These are phyloP conservation scores for Scelioninae gen. 2 DNA, from an alignment of 2,888 invertebrate species.

Conservation along the genomic window DNA sequence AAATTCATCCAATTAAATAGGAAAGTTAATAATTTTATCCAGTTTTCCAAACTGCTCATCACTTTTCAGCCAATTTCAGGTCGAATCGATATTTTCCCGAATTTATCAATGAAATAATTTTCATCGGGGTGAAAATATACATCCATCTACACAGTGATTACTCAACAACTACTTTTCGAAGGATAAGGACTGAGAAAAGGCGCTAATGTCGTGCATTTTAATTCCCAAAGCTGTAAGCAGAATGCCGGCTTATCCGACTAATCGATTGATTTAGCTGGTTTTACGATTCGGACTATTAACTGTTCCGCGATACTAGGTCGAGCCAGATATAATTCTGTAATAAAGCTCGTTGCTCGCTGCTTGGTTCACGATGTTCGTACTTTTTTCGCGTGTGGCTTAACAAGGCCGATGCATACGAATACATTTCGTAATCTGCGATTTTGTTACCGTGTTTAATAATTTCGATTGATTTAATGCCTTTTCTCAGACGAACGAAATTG, in stretches of 20 bases:
- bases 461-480: constrained; percentile 18
- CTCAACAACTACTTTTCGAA: constrained; percentile 36
- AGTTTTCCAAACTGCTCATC: constrained; percentile 19
- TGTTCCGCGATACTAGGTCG: constrained; percentile 38
- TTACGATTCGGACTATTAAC: constrained; percentile 34
- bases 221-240: constrained; percentile 7
- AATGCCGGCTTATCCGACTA: constrained; percentile 37
- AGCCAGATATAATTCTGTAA: constrained; percentile 17
- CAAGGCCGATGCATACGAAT: constrained; percentile 11
- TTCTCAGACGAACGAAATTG: constrained; percentile 27
- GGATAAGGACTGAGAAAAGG: constrained; percentile 36
- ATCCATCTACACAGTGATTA: constrained; percentile 45
- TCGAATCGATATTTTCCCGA: constrained; percentile 35
- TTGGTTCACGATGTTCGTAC: constrained; percentile 6
- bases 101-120: constrained; percentile 44
- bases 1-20: not conserved
- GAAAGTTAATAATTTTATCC: not conserved
- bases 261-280: constrained; percentile 45
- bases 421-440: constrained; percentile 12
- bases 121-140: constrained; percentile 39
- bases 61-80: constrained; percentile 33
- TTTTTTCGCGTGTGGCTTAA: constrained; percentile 3
- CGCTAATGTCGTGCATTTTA: constrained; percentile 18
- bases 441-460: not conserved
- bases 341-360: constrained; percentile 21